Base-by-base conservation (phyloP, 2,797 vertebrate species). In the Lycodopsis pacificus region DNA sequence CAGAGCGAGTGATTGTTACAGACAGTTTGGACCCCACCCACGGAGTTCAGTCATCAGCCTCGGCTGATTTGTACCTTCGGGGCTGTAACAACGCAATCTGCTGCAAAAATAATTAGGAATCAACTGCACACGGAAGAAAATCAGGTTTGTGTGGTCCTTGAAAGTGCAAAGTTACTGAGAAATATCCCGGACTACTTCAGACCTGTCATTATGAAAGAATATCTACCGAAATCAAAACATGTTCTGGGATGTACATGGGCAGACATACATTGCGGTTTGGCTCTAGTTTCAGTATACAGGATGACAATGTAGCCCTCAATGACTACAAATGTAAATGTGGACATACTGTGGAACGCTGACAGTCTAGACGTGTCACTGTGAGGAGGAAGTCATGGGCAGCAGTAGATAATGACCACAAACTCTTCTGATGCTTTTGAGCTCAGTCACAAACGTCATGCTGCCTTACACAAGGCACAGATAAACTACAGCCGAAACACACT, bases 1-100 rank as follows among this genome's bases (percentile, higher is more conserved):
- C 22, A 27, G 78, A 76, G 72, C n/a, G 62, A 82, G 72, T 77
- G 85, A 87, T 83, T 85, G 82, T 90, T 88, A 44, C 49, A 79
- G 85, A 87, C 85, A 71, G 82, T 83, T 78, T 80, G 81, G 76
- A 87, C 88, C 73, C 81, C 84, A 83, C 88, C 90, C 91, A 81
- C 51, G 27, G 82, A 86, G 81, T 32, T 86, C 66, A 83, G 71
- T 48, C 81, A 30, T 36, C 30, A 85, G 56, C 76, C 40, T 71
- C 63, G 53, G 73, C 76, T 75, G 71, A 22, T 11, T 80, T 36
- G 30, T 63, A 82, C 82, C 76, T 82, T 20, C 14, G 81, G 81
- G 88, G 83, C 75, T 57, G 46, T 49, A 76, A 73, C 70, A 76
- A 68, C 76, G 65, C 54, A 66, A 63, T 67, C 65, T 68, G 32